Base-by-base conservation (phyloP, 2,797 vertebrate genomes). In the Astyanax mexicanus region DNA sequence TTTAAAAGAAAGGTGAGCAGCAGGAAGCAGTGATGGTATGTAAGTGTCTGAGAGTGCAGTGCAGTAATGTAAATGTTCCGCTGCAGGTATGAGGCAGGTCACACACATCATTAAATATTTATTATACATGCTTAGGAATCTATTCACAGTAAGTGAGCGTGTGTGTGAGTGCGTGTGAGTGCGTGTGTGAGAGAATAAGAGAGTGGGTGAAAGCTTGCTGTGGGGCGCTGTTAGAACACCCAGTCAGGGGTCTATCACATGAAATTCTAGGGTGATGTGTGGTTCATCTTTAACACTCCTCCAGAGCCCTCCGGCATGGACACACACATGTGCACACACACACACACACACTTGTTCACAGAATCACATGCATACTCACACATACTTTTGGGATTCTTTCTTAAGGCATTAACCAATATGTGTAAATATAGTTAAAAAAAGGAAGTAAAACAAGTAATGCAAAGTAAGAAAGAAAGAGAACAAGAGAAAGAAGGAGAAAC, bases 171-270 rank as follows among this genome's bases (percentile, higher is more conserved):
- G 57, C 38, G 70, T 60, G 55, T 15, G 55, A 49, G 21, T 44
- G 45, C 38, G 57, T 40, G 49, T 66, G 21, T 32, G 55, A 13
- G 55, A 32, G 23, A 44, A n/a, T 38, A 55, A 7, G 57, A 45
- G 10, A 27, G 60, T 55, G 60, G 60, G 79, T 81, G 82, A 77
- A 70, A 78, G 42, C 45, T 38, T 75, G 57, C 73, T 45, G 47
- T 62, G 68, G 51, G 47, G 47, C 51, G 51, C 61, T 21, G 77
- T 74, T 60, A 74, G 64, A 81, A 81, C 82, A 80, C 82, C 61
- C 82, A 74, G 80, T 81, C 23, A 81, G 74, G 72, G 80, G 80
- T 83, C 44, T 54, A 82, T 51, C 32, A 25, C 58, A 66, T 67
- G 52, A 64, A 74, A 68, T 74, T 51, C 64, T 35, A 57, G 54